Evolutionary conservation across 2,888 invertebrate species (phyloP), one percentile per base, ranked within the genome.

Genomic region (Perizoma flavofasciatum): DNA sequence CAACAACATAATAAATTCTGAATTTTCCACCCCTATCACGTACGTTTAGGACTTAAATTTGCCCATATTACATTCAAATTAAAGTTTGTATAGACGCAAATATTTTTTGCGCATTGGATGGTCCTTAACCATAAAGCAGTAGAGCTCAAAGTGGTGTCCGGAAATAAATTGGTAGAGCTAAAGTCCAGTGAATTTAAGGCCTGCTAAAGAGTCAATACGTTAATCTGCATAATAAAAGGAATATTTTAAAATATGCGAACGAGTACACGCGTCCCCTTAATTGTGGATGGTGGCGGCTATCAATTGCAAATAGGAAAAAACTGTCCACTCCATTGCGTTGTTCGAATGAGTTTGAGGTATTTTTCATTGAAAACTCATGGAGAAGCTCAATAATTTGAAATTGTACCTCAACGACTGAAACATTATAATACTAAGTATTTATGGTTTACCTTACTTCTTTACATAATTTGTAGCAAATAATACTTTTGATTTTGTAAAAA

Each of bases 211-310:
- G 86, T 89, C 89, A 89, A 89, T 88, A 87, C 85, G 86, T 79
- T 86, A 85, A 90, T 91, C 81, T 90, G 83, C 91, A 91, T 91
- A 84, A 89, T 86, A 89, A 90, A 85, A 85, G 86, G 77, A 83
- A 84, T 81, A 79, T 75, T 80, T 86, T 86, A 81, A 88, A 89
- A 88, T 88, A 87, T 86, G 85, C 84, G 83, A 81, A 72, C 69
- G 72, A 80, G 78, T 78, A 57, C 67, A 66, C 69, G 67, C 62
- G 77, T 71, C 78, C 81, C 82, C 80, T 89, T 90, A 88, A 90
- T 89, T 89, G 86, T 81, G 75, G 77, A 81, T 81, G 86, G 83
- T 79, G 86, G 83, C 79, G 85, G 81, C 82, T 87, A 89, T 91
- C 89, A 86, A 89, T 90, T 87, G 89, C 75, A 87, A 88, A 88